Evolutionary conservation across 2,797 vertebrate species (phyloP), one percentile per base, ranked within the genome.

Genomic region (Gymnoscopelus microlampas): DNA sequence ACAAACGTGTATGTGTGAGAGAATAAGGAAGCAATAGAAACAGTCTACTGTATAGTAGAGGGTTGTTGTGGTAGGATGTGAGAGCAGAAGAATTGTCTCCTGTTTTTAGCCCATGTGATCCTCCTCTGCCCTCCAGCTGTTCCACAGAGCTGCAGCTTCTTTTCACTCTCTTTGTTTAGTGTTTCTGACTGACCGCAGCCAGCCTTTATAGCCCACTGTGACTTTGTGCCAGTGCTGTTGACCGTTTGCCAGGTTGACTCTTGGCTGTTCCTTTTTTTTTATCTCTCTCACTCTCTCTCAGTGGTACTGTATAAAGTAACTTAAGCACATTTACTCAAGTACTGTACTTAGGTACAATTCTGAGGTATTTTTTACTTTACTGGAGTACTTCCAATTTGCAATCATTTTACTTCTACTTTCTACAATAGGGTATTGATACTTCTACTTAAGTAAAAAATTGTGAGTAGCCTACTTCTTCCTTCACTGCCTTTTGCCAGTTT

Each of bases 171-270:
- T 86, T 89, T 90, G 76, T 89, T 84, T 83, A 10, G 39, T 10
- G 81, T 78, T 66, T 66, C 73, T 29, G 85, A 71, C 78, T 74
- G 26, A 29, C 26, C 26, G 26, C 69, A 74, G 83, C 80, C 49
- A 7, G 60, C 80, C 84, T 88, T 90, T 83, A 80, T 76, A 78
- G 70, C 81, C 79, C 60, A 74, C 80, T 82, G 78, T 66, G 65
- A 72, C 74, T 44, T 44, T 78, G 61, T 62, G 73, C 72, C 68
- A 68, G 29, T 57, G 71, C 82, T 68, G 66, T 79, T 81, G 66
- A 74, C 73, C 60, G 66, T 47, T 44, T 44, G 39, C 39, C 39
- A 44, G 66, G 88, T 85, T 83, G 74, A 85, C 83, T 82, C 68
- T 44, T 44, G 39, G 39, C 39, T 7, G 39, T 44, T 44, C 6